These are phyloP conservation scores for Dynastes hyllus DNA, from an alignment of 2,888 invertebrate genomes.

Conservation along the genomic window DNA sequence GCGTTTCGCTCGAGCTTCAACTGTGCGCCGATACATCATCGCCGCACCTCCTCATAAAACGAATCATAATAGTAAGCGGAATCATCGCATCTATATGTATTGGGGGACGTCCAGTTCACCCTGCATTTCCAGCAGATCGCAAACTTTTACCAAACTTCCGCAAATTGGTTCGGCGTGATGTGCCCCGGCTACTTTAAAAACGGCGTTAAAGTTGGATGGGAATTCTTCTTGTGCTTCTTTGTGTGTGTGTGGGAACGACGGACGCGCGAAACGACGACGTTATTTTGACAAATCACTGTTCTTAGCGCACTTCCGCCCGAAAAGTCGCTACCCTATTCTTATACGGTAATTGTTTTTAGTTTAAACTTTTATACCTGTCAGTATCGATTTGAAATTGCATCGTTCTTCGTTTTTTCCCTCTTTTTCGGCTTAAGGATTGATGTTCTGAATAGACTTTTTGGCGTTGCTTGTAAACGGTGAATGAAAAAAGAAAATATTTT, in stretches of 20 bases:
- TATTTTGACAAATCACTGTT: conserved; percentile 31
- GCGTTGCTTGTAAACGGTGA: too few species aligned
- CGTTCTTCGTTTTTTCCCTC: too few species aligned
- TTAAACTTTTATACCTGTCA: too few species aligned
- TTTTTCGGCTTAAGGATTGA: too few species aligned
- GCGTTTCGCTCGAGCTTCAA: not conserved
- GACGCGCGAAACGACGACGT: not conserved
- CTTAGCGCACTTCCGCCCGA: too few species aligned
- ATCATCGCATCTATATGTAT: conserved; percentile 12
- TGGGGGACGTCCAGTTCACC: not conserved
- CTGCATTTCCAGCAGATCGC: not conserved
- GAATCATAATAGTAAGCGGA: conserved; percentile 4
- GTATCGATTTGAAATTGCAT: too few species aligned
- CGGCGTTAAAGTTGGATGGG: conserved; percentile 15
- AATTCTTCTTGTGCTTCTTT: not conserved
- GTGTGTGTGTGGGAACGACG: not conserved
- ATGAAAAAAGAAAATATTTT: too few species aligned
- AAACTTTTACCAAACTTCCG: conserved; percentile 4
- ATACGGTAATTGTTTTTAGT: too few species aligned
- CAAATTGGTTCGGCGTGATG: conserved; percentile 1
- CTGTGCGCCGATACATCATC: not conserved
- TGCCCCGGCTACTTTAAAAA: conserved; percentile 15
- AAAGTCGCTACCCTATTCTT: too few species aligned
- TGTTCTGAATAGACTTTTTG: too few species aligned
- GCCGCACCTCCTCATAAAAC: not conserved